These are phyloP conservation scores for Microcebus griseorufus DNA, from an alignment of 2,113 vertebrate genomes.

Conservation along the genomic window DNA sequence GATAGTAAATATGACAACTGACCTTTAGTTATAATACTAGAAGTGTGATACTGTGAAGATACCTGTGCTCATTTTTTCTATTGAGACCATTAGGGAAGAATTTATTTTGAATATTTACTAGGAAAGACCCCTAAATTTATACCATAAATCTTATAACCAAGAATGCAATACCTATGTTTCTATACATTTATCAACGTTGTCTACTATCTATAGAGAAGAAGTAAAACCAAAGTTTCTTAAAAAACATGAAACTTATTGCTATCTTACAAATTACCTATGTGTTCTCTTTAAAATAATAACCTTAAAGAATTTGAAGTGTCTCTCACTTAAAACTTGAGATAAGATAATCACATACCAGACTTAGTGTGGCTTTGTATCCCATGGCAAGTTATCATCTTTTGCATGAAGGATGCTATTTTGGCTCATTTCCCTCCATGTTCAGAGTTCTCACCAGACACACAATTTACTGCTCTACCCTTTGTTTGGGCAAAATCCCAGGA, in stretches of 20 bases:
- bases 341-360: neutral
- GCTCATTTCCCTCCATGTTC: neutral
- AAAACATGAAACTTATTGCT: neutral
- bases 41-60: constrained; percentile 54
- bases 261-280: neutral
- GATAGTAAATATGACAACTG: constrained; percentile 54
- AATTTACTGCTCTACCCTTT: neutral
- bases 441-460: neutral
- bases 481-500: too few species aligned
- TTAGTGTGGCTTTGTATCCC: neutral
- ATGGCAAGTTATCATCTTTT: neutral
- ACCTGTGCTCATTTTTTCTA: neutral
- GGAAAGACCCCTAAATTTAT: neutral
- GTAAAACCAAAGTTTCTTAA: neutral
- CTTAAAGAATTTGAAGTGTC: neutral
- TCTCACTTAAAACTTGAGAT: neutral
- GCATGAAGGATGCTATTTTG: neutral
- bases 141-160: neutral
- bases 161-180: neutral
- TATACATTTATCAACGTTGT: neutral
- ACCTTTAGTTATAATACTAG: constrained; percentile 68
- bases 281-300: neutral
- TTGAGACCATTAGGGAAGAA: neutral
- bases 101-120: constrained; percentile 48
- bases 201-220: neutral